Base-by-base conservation (phyloP, 2,113 vertebrate species). In the Tachycineta bicolor region DNA sequence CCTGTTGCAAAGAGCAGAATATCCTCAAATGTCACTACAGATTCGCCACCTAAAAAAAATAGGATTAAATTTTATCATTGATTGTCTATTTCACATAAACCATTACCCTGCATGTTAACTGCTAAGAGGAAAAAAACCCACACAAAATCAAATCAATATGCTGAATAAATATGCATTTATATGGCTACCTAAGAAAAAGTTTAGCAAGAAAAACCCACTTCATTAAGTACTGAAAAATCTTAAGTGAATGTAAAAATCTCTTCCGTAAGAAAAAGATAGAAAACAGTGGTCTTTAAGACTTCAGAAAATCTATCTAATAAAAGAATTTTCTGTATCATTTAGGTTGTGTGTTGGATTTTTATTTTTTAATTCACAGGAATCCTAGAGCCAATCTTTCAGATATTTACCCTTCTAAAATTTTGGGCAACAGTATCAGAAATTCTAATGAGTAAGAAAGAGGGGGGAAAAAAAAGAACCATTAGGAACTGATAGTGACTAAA, bases 1-100 rank as follows among this genome's bases (percentile, higher is more conserved):
- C 98, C 98, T n/a, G 99, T 99, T 96, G 96, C 92, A 10, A 99
- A 99, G 47, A 69, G 31, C 46, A 99, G 97, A 96, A 99, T 97
- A 77, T 99, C 98, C 95, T 99, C 98, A 77, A 99, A 77, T 14
- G 98, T 98, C 89, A 98, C 94, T 52, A 97, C 96, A 97, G 98
- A 98, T 75, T 96, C 95, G 24, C 99, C 99, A 96, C 97, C 99
- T 99, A 97, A 95, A 95, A 95, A 77, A 92, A 77, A 29, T 0
- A 44, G 56, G 18, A 82, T 81, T 52, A 87, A 15, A 7, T 77
- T 59, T 52, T 52, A 80, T 73, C 20, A 80, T 12, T 80, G 25
- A 85, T 46, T 70, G 37, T 17, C 28, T 68, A 3, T 82, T 77
- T 89, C 22, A 31, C 17, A 73, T 20, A 74, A 87, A 34, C 55